Base-by-base conservation (phyloP, 1,140 invertebrate species). In the Rhizoglyphus robini region DNA sequence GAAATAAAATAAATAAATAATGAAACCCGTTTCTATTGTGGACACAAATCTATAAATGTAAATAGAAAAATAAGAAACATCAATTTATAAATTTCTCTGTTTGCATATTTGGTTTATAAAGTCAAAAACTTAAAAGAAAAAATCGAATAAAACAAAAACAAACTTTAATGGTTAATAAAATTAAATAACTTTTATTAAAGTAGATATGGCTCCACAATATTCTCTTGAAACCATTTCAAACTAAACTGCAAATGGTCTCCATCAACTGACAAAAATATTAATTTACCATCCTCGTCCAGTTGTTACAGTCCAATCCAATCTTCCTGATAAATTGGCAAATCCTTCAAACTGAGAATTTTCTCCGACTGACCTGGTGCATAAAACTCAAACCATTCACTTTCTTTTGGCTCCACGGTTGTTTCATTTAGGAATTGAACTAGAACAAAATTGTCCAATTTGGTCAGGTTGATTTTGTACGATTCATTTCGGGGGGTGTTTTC, bases 391-490 rank as follows among this genome's bases (percentile, higher is more conserved):
- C 67, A 68, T 75, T 90, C 88, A 8, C 85, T 83, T 73, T 96
- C 92, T 46, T 76, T 81, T 0, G 96, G 96, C 69, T 88, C 80
- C 0, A 99, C 92, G 78, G 97, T 91, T 0, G 85, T 84, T 74
- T 99, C 96, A 66, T 88, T 82, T 0, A 83, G 75, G 75, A 98
- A 99, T 76, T 87, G 90, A 0, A 99, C 88, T 77, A 99, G 75
- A 0, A 98, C 88, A 68, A 99, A 85, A 72, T 90, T 88, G 60
- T 88, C 78, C 54, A 99, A 76, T 65, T 81, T 84, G 63, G 82
- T 75, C 30, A 99, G 74, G 74, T 95, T 96, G 1, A 81, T 73
- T 60, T 83, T 82, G 72, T 85, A 85, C 0, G 71, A 75, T 41
- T 72, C 61, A 73, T 84, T 85, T 66, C 74, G 81, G 38, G 49